These are phyloP conservation scores for Scrobipalpa atriplicella DNA, from an alignment of 2,888 invertebrate genomes.

Conservation along the genomic window DNA sequence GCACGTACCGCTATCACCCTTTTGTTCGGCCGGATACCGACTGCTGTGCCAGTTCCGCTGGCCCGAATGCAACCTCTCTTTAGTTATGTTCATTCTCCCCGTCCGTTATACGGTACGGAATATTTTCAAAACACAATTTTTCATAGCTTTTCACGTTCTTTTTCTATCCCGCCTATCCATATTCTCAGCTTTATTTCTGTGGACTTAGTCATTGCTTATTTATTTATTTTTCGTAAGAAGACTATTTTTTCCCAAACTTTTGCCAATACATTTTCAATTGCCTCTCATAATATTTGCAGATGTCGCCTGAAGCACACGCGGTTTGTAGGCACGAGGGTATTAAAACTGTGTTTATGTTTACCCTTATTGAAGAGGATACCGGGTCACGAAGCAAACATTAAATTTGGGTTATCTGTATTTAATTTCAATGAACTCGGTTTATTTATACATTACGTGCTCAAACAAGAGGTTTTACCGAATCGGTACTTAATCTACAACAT, in stretches of 20 bases:
- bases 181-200: not conserved
- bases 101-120: conserved; percentile 7
- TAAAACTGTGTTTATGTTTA: conserved; percentile 26
- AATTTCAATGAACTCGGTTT: conserved; percentile 11
- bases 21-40: conserved; percentile 78
- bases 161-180: not conserved
- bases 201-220: not conserved
- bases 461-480: conserved; percentile 8
- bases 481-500: conserved; percentile 2
- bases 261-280: conserved; percentile 17
- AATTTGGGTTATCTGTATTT: conserved; percentile 23
- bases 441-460: conserved; percentile 1
- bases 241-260: conserved; percentile 1
- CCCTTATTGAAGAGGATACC: conserved; percentile 21
- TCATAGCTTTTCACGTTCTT: conserved; percentile 16
- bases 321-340: conserved; percentile 10
- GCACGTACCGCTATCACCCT: conserved; percentile 81
- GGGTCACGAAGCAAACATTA: conserved; percentile 23
- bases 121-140: conserved; percentile 24
- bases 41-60: conserved; percentile 75
- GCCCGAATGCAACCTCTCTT: conserved; percentile 62
- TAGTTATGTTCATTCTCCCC: conserved; percentile 47
- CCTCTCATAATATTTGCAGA: conserved; percentile 15
- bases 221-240: not conserved
- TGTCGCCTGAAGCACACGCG: conserved; percentile 13